These are phyloP conservation scores for Leucoraja ocellata DNA, from an alignment of 2,797 vertebrate species.

Conservation along the genomic window DNA sequence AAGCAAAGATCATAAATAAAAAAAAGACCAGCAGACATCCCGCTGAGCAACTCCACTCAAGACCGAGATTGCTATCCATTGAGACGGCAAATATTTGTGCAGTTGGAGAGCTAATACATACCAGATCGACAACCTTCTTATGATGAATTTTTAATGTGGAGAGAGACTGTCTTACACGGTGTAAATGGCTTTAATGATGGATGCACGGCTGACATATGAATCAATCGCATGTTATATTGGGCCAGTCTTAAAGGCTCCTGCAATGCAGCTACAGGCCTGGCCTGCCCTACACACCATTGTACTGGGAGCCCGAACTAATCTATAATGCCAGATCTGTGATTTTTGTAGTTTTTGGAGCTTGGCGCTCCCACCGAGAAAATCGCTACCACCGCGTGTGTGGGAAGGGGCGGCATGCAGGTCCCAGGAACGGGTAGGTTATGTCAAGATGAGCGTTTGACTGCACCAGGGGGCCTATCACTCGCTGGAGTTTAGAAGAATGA, in stretches of 20 bases:
- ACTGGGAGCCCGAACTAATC: not conserved
- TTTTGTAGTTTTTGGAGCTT: not conserved
- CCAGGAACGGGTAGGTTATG: no score
- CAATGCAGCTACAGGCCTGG: not conserved
- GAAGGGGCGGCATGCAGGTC: no score
- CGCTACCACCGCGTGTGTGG: not conserved
- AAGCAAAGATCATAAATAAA: not conserved
- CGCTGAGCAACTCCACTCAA: not conserved
- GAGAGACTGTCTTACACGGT: constrained; percentile 53
- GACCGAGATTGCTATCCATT: not conserved
- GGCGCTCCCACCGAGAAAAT: not conserved
- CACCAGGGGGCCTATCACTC: no score
- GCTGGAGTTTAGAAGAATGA: no score
- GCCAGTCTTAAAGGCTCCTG: not conserved
- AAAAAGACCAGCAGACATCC: not conserved
- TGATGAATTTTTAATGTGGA: constrained; percentile 58
- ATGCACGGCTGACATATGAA: constrained; percentile 54
- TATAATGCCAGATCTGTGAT: not conserved
- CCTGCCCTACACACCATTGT: no score
- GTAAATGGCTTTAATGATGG: constrained; percentile 56
- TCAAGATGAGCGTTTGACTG: no score
- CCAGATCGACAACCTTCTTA: constrained; percentile 52
- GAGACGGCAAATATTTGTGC: constrained; percentile 23
- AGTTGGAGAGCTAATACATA: not conserved
- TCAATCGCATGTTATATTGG: constrained; percentile 46